A percentile compares a stretch with the other conserved stretches of the same genome.
These are phyloP conservation scores for Nephrotoma appendiculata DNA, from an alignment of 2,888 invertebrate genomes.

Conservation along the genomic window DNA sequence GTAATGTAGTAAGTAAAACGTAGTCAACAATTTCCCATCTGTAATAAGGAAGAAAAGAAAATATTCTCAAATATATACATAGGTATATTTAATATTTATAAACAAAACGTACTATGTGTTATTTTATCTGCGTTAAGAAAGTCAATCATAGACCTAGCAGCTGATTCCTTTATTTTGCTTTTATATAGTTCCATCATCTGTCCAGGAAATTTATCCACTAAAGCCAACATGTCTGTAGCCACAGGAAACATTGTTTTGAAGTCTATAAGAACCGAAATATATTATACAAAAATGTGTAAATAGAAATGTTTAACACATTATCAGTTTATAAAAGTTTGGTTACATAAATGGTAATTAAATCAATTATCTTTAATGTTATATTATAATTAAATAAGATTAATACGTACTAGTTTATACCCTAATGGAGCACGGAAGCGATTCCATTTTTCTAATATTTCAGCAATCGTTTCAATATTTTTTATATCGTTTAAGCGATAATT, in stretches of 20 bases:
- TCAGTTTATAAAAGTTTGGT: no score
- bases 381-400: background rate
- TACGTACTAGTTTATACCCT: background rate
- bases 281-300: no score
- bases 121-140: background rate
- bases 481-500: no score
- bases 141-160: background rate
- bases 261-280: background rate
- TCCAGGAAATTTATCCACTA: background rate
- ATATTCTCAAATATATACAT: no score
- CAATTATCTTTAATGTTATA: no score
- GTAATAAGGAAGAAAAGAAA: no score
- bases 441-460: background rate
- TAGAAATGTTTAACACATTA: no score
- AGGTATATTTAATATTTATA: no score
- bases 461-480: background rate
- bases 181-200: background rate
- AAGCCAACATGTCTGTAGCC: background rate
- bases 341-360: no score
- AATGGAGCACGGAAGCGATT: background rate
- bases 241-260: background rate
- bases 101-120: background rate
- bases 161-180: background rate
- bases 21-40: no score
- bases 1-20: no score